phyloP scores from a whole-genome alignment of 2,888 invertebrate species.

The Lycaena phlaeas region DNA sequence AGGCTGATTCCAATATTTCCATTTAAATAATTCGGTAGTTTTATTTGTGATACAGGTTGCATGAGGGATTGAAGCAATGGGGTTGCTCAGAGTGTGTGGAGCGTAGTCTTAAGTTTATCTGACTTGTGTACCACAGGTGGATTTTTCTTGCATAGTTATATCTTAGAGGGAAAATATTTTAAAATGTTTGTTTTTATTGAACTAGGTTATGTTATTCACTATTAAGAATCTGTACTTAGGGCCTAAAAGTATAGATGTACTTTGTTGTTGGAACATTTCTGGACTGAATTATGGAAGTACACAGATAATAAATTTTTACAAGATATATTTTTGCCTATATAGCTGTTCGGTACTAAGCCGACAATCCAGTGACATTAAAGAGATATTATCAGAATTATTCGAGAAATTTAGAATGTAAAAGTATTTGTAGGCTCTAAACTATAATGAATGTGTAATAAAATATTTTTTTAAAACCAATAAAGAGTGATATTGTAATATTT shows the following conservation, averaged over 20 bases:
- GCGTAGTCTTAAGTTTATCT: neutral
- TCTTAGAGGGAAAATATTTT: slow-evolving; percentile 3
- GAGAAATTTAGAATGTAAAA: slow-evolving; percentile 32
- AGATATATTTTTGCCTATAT: slow-evolving; percentile 10
- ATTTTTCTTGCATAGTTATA: neutral
- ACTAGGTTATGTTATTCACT: slow-evolving; percentile 37
- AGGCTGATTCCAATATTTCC: slow-evolving; percentile 9
- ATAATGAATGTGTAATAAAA: slow-evolving; percentile 68
- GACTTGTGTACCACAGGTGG: neutral
- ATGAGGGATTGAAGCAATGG: neutral
- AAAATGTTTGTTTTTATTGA: slow-evolving; percentile 3
- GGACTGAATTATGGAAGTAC: slow-evolving; percentile 3
- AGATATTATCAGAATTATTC: slow-evolving; percentile 10
- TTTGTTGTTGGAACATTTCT: slow-evolving; percentile 2
- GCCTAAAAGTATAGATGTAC: slow-evolving; percentile 34
- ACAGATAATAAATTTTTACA: slow-evolving; percentile 3
- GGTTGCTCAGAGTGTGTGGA: neutral
- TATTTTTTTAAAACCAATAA: slow-evolving; percentile 73
- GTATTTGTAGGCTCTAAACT: slow-evolving; percentile 60
- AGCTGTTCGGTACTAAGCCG: neutral
- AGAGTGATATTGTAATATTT: slow-evolving; percentile 61
- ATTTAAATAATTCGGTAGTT: slow-evolving; percentile 1
- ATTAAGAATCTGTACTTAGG: slow-evolving; percentile 52
- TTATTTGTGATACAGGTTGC: neutral
- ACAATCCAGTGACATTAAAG: slow-evolving; percentile 8